Evolutionary conservation across 2,113 vertebrate species (phyloP), one percentile per base, ranked within the genome.

Genomic region (Acinonyx jubatus): DNA sequence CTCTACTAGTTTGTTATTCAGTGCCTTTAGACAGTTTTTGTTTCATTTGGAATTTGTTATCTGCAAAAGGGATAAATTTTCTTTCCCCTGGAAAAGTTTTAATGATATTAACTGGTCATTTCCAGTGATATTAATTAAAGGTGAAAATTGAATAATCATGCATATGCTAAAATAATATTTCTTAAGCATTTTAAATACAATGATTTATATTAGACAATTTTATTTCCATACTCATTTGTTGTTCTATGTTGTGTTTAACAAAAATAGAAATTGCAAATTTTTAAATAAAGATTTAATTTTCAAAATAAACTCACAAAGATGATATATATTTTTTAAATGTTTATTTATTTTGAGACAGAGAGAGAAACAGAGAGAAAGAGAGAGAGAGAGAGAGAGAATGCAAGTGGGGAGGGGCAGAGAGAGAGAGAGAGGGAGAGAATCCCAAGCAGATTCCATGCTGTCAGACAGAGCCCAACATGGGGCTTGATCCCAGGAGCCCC

Each of bases 221-320:
- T 45, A 12, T 81, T 94, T 65, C 50, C 21, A 89, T 82, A 97
- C 87, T 57, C 18, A 73, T 89, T 95, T 94, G 61, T 31, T 79
- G 65, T 65, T 18, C 52, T 61, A 33, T 65, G 7, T 2, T 12
- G 31, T 65, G 3, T 84, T 78, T 94, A 31, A 3, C 27, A 14
- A 69, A 93, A 38, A 38, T 68, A 79, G 71, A 23, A 94, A 31
- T 33, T 95, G 41, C 7, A n/a, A 18, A 27, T 16, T 74, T 90
- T 1, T 18, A 27, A 63, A 78, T 63, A 61, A 76, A 19, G 1
- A 63, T 45, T 10, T 45, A 61, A 7, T 57, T 57, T 57, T 57
- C 18, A 57, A 79, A 63, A 31, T 48, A 65, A 48, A 55, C 25
- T 55, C 27, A 29, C 57, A 31, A 73, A 8, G 71, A 88, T 55